Conservation (phyloP, 2,888 invertebrate species). For the Diplolepis rosae region DNA sequence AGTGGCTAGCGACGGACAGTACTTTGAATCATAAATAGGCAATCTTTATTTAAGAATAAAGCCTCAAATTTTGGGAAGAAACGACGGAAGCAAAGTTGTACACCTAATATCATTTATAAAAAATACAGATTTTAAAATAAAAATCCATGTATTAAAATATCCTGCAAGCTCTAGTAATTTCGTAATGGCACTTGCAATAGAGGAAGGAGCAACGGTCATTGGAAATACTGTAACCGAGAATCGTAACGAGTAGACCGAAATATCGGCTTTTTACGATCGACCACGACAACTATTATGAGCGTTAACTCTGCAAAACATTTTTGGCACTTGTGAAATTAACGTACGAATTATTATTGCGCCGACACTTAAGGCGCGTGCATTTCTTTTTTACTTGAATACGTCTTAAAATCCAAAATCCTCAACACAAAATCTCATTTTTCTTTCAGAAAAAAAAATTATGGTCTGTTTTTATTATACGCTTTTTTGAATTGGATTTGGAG, state of each 20-base stretch:
- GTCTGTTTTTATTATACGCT: no score
- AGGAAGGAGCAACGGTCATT: not conserved
- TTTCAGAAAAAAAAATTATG: not conserved
- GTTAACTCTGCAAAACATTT: slow-evolving; percentile 18
- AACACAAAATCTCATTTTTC: not conserved
- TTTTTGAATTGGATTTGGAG: no score
- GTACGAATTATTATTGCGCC: slow-evolving; percentile 15
- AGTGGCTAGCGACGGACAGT: no score
- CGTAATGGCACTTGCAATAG: slow-evolving; percentile 24
- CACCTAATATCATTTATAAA: no score
- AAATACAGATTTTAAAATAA: no score
- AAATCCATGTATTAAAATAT: no score
- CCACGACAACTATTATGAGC: slow-evolving; percentile 13
- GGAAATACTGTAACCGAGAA: slow-evolving; percentile 1
- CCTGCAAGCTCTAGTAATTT: slow-evolving; percentile 16
- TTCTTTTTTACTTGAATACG: not conserved
- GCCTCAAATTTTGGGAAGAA: no score
- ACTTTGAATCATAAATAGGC: no score
- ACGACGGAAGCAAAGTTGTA: no score
- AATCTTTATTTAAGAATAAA: no score
- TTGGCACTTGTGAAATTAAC: slow-evolving; percentile 8
- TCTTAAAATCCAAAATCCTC: not conserved
- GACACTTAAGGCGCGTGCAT: not conserved
- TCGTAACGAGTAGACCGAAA: slow-evolving; percentile 16
- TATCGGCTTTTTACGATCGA: slow-evolving; percentile 26